Conservation (phyloP, 2,113 vertebrate species). For the Pyrgilauda ruficollis region DNA sequence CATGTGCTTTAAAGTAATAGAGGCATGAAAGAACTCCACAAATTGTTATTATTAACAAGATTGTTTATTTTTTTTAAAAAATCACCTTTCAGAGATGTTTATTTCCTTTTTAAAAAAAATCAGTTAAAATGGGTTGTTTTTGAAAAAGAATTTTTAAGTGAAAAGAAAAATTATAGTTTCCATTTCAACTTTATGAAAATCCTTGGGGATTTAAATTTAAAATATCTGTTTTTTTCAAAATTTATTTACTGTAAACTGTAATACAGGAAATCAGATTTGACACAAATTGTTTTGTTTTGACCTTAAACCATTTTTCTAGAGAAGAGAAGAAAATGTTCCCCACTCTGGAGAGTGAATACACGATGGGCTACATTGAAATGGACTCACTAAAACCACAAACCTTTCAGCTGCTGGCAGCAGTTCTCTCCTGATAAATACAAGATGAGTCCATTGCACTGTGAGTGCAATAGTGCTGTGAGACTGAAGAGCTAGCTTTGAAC, state of each 20-base stretch:
- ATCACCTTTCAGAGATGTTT: rapidly evolving
- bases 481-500: not conserved
- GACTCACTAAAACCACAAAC: not conserved
- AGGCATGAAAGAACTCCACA: rapidly evolving
- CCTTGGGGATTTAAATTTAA: not conserved
- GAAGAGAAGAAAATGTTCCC: not conserved
- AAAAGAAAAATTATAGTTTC: not conserved
- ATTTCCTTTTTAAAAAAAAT: not conserved
- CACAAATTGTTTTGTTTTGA: not conserved
- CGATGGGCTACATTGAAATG: not conserved
- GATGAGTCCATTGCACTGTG: not conserved
- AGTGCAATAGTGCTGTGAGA: not conserved
- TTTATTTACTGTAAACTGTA: not conserved
- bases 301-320: not conserved
- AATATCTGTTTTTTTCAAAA: not conserved
- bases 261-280: not conserved
- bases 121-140: not conserved
- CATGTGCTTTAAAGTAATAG: not conserved
- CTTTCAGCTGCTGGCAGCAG: not conserved
- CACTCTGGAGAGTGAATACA: not conserved
- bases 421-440: not conserved
- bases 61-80: not conserved
- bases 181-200: not conserved
- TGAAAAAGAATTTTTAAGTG: not conserved
- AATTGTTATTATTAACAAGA: not conserved